Evolutionary conservation across 2,113 vertebrate genomes (phyloP).

Genomic region (Dascyllus trimaculatus): DNA sequence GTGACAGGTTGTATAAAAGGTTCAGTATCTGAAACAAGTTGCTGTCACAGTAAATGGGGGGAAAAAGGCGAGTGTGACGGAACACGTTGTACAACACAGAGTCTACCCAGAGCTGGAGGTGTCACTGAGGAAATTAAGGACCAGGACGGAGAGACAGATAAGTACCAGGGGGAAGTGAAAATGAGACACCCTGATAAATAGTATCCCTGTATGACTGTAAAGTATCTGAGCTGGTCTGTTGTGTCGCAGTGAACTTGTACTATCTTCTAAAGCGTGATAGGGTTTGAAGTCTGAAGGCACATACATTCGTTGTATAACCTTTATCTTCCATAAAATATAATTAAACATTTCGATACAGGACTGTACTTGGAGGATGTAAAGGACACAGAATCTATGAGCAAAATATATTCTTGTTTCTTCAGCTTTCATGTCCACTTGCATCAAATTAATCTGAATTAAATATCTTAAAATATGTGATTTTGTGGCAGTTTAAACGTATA

Average conservation of each 20-base stretch:
- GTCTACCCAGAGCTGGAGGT: not conserved
- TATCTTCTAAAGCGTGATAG: too few relatives aligned
- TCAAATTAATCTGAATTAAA: too few relatives aligned
- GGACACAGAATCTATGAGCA: too few relatives aligned
- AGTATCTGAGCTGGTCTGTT: not conserved
- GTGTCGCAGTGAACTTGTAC: not conserved
- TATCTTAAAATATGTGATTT: too few relatives aligned
- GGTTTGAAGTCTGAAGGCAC: too few relatives aligned
- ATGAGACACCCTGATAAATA: not conserved
- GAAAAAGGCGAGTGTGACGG: constrained; percentile 5
- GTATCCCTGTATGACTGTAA: not conserved
- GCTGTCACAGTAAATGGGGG: constrained; percentile 6
- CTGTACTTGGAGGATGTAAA: too few relatives aligned
- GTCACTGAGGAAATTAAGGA: constrained; percentile 8
- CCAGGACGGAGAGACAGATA: not conserved
- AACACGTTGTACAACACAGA: not conserved
- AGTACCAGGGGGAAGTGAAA: not conserved
- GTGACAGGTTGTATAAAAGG: constrained; percentile 38
- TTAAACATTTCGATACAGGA: too few relatives aligned
- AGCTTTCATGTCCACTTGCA: too few relatives aligned
- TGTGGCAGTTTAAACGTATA: too few relatives aligned
- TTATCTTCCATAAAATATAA: too few relatives aligned
- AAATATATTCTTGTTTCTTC: too few relatives aligned
- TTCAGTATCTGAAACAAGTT: constrained; percentile 32
- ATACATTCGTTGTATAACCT: too few relatives aligned